Percentiles rank a stretch among this genome's conserved stretches.
Conservation (phyloP, 2,888 invertebrate species). For the Dexiosoma caninum region DNA sequence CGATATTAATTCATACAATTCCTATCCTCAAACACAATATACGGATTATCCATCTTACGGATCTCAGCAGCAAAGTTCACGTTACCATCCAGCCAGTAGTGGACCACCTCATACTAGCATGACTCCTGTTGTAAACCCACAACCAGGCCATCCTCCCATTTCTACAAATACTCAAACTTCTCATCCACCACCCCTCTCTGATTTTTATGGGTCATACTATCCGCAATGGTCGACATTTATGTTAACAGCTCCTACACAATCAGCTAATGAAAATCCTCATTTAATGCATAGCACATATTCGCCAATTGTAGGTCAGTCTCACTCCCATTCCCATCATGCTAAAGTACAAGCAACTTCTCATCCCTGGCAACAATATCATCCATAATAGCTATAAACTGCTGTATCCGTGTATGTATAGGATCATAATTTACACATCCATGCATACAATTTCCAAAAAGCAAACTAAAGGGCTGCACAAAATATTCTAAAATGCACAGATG, state of each 20-base stretch:
- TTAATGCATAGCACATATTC: constrained; percentile 55
- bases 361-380: constrained; percentile 60
- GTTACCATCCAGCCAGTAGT: constrained; percentile 43
- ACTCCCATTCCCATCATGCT: constrained; percentile 61
- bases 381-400: constrained; percentile 52
- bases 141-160: constrained; percentile 26
- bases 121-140: constrained; percentile 26
- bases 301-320: constrained; percentile 48
- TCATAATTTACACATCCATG: not conserved
- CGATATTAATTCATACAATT: constrained; percentile 44
- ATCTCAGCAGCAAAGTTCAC: constrained; percentile 58
- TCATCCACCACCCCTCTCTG: constrained; percentile 52
- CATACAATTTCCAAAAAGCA: constrained; percentile 13
- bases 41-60: constrained; percentile 54
- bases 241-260: constrained; percentile 52
- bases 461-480: too few relatives aligned
- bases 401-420: constrained; percentile 9
- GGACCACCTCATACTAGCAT: constrained; percentile 42
- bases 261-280: constrained; percentile 47
- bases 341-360: constrained; percentile 57
- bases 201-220: constrained; percentile 59
- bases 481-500: too few relatives aligned
- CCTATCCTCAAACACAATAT: constrained; percentile 52
- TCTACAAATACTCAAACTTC: constrained; percentile 32
- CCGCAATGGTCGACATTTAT: constrained; percentile 62